phyloP scores from a whole-genome alignment of 2,888 invertebrate genomes.

The Cotesia congregata region DNA sequence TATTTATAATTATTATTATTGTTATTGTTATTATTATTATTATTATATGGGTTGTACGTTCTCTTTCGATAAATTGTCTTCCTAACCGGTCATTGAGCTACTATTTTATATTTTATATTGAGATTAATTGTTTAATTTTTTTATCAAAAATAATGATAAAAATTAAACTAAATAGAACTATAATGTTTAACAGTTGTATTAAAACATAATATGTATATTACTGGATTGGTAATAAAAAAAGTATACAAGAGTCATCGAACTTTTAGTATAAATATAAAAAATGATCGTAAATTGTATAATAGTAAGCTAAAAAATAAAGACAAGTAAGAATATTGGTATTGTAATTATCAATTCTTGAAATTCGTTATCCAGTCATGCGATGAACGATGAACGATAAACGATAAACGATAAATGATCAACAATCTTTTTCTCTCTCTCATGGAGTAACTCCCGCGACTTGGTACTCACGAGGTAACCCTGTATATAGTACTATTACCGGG shows the following conservation, averaged over 20 bases:
- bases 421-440: not conserved
- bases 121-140: no score
- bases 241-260: no score
- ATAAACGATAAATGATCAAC: no score
- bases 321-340: constrained; percentile 21
- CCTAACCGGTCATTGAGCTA: constrained; percentile 18
- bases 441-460: constrained; percentile 15
- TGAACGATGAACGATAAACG: not conserved
- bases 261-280: no score
- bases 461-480: constrained; percentile 12
- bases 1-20: not conserved
- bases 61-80: constrained; percentile 29
- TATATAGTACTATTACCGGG: no score
- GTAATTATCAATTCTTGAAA: constrained; percentile 8
- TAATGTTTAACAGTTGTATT: no score
- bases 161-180: no score
- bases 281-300: no score
- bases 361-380: constrained; percentile 21
- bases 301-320: not conserved
- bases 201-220: no score
- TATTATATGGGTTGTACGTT: constrained; percentile 33
- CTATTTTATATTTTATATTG: not conserved
- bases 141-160: no score
- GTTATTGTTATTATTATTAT: not conserved
- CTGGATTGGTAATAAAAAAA: no score